Evolutionary conservation across 2,888 invertebrate species (phyloP).

Genomic region (Scaptomyza cyrtandrae): DNA sequence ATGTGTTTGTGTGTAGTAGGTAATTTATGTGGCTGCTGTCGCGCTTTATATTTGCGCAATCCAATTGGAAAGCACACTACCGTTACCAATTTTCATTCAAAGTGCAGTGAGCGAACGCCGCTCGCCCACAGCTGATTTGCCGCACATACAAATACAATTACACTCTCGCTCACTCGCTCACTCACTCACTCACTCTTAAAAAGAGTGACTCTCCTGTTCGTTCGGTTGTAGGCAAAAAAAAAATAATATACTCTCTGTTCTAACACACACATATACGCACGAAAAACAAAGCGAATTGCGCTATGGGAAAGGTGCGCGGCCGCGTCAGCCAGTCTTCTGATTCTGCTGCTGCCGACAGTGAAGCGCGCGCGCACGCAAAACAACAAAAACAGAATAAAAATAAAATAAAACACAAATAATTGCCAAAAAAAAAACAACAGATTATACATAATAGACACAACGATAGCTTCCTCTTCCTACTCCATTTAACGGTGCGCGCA

Average conservation of each 20-base stretch:
- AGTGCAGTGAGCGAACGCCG: slow-evolving; percentile 47
- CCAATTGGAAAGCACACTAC: slow-evolving; percentile 68
- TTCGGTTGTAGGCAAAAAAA: slow-evolving; percentile 20
- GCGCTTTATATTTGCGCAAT: slow-evolving; percentile 68
- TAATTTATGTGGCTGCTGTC: slow-evolving; percentile 56
- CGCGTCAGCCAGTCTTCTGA: slow-evolving; percentile 77
- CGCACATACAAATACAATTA: slow-evolving; percentile 8
- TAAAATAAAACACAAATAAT: slow-evolving; percentile 25
- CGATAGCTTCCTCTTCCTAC: slow-evolving; percentile 64
- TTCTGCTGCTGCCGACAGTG: slow-evolving; percentile 73
- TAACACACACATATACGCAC: slow-evolving; percentile 45
- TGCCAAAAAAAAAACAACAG: slow-evolving; percentile 43
- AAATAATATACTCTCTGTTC: slow-evolving; percentile 40
- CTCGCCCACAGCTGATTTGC: slow-evolving; percentile 63
- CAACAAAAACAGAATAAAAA: slow-evolving; percentile 17
- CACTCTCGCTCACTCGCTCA: slow-evolving; percentile 16
- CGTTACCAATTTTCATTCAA: slow-evolving; percentile 74
- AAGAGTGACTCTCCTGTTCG: slow-evolving; percentile 18
- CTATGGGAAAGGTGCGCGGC: slow-evolving; percentile 75
- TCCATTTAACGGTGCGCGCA: slow-evolving; percentile 55
- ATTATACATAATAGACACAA: slow-evolving; percentile 38
- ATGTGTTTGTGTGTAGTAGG: slow-evolving; percentile 11
- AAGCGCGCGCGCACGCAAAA: slow-evolving; percentile 69
- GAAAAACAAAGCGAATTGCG: slow-evolving; percentile 72
- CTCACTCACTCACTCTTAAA: slow-evolving; percentile 4